A percentile compares a stretch with the other conserved stretches of the same genome.
These are phyloP conservation scores for Sparus aurata DNA, from an alignment of 2,797 vertebrate genomes.

Conservation along the genomic window DNA sequence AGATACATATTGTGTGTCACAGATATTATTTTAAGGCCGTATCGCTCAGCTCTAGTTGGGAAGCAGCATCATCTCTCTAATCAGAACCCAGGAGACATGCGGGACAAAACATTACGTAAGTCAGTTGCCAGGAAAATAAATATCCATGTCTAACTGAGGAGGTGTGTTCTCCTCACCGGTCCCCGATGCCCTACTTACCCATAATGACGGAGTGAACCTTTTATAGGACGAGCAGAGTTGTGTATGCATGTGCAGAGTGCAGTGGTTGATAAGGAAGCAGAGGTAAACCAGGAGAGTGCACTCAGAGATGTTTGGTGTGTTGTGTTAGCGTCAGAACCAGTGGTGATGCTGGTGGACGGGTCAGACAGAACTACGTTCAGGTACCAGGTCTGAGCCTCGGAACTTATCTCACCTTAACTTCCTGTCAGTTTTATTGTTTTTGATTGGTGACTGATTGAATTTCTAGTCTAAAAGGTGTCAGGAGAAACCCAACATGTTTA, in stretches of 20 bases:
- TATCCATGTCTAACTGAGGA: conserved; percentile 13
- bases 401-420: not conserved
- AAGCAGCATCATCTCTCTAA: not conserved
- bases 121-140: conserved; percentile 18
- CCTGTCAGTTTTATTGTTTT: not conserved
- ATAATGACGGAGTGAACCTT: not conserved
- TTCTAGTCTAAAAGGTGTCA: not conserved
- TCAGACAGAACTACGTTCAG: not conserved
- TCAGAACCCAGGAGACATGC: not conserved
- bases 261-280: not conserved
- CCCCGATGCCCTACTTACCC: conserved; percentile 22
- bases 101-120: conserved; percentile 4
- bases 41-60: not conserved
- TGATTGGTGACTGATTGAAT: not conserved
- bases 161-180: conserved; percentile 11
- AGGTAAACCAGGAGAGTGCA: not conserved
- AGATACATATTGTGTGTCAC: too few relatives aligned
- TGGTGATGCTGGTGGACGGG: not conserved
- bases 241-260: not conserved
- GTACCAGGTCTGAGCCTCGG: not conserved
- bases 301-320: not conserved
- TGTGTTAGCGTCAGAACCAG: not conserved
- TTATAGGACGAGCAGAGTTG: conserved; percentile 1
- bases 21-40: too few relatives aligned
- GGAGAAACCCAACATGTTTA: not conserved